Evolutionary conservation across 1,140 invertebrate genomes (phyloP).

Genomic region (Heliconius eleuchia): DNA sequence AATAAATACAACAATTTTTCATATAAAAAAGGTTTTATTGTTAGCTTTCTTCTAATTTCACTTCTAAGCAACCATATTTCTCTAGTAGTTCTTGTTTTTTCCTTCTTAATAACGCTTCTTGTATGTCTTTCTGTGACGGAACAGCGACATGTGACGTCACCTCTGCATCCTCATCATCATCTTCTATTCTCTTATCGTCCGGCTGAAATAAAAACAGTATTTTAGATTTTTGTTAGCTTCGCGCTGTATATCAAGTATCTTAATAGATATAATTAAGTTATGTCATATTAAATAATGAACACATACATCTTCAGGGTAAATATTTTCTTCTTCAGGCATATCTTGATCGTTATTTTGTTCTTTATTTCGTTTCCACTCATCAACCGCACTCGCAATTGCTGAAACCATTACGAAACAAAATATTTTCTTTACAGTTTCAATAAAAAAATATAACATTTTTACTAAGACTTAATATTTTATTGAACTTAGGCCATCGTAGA

Average conservation of each 20-base stretch:
- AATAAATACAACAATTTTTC: constrained; percentile 37
- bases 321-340: constrained; percentile 80
- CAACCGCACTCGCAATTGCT: constrained; percentile 84
- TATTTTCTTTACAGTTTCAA: too few species aligned
- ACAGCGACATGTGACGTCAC: constrained; percentile 93
- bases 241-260: neutral
- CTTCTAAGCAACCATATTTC: constrained; percentile 84
- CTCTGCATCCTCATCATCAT: constrained; percentile 55
- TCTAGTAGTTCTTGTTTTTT: constrained; percentile 95
- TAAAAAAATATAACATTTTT: too few species aligned
- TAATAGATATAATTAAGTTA: neutral
- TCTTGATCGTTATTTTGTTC: constrained; percentile 80
- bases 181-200: constrained; percentile 70
- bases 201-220: constrained; percentile 49
- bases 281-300: neutral
- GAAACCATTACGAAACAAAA: constrained; percentile 36
- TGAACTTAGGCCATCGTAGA: too few species aligned
- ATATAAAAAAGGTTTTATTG: constrained; percentile 35
- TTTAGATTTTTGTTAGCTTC: too few species aligned
- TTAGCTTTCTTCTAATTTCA: constrained; percentile 71
- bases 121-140: constrained; percentile 93
- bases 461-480: too few species aligned
- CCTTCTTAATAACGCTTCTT: constrained; percentile 92
- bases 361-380: constrained; percentile 86
- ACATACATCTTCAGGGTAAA: constrained; percentile 77